Conservation (phyloP, 2,797 vertebrate species). For the Melanotaenia trifasciata region DNA sequence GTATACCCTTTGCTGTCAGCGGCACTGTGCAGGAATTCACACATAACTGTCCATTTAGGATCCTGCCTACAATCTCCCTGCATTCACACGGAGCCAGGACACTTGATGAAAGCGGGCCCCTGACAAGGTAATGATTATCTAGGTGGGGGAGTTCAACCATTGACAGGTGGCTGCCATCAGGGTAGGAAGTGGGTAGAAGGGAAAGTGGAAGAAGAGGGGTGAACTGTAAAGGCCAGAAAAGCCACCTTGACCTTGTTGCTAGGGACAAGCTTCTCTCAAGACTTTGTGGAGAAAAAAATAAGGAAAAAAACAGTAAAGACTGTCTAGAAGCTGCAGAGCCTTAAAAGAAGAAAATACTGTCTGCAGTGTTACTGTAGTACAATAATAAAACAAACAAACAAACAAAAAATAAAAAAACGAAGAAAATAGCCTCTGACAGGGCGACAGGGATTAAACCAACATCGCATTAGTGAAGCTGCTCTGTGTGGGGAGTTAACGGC, state of each 20-base stretch:
- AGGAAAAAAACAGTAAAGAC: conserved; percentile 5
- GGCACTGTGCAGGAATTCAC: conserved; percentile 36
- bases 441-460: conserved; percentile 77
- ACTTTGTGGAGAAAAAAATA: not conserved
- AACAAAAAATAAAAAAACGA: not conserved
- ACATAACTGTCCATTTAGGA: conserved; percentile 46
- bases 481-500: conserved; percentile 47
- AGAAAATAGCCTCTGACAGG: conserved; percentile 71
- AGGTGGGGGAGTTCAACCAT: conserved; percentile 53
- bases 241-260: conserved; percentile 65
- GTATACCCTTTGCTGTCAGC: conserved; percentile 52
- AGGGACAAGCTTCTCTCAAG: conserved; percentile 35
- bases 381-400: conserved; percentile 9
- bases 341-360: conserved; percentile 34
- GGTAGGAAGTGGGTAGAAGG: conserved; percentile 36
- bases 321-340: conserved; percentile 36
- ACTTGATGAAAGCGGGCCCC: conserved; percentile 57
- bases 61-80: conserved; percentile 43
- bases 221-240: conserved; percentile 37
- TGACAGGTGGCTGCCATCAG: conserved; percentile 67
- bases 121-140: conserved; percentile 69
- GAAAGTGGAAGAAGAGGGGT: conserved; percentile 34
- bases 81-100: conserved; percentile 61
- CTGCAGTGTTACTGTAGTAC: conserved; percentile 25
- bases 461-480: conserved; percentile 62